Evolutionary conservation across 2,113 vertebrate species (phyloP), one percentile per base, ranked within the genome.

Genomic region (Lampris megalopsis): DNA sequence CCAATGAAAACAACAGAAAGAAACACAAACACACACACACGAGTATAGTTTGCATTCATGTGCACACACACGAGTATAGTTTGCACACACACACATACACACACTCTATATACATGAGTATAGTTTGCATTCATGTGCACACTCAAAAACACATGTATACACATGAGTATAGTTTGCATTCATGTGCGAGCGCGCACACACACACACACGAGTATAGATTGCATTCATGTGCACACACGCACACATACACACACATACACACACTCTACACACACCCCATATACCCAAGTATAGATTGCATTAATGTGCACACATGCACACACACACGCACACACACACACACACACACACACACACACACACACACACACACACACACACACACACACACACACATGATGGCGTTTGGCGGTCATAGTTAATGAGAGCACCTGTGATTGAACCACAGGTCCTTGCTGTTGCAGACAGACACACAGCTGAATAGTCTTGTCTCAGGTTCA

Each of bases 391-490:
- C 68, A 63, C 56, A 48, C 57, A 42, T 71, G 35, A 62, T 70
- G 85, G 83, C 88, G 86, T 91, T 90, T 75, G 74, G 73, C 88
- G 88, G 90, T 91, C 88, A 80, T 5, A 75, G 84, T 81, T 91
- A 91, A 91, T 91, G 88, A 92, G 85, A 53, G 84, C 41, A 71
- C 60, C 61, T 91, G 74, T 90, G 89, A 93, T 90, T 82, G 85
- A 87, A 87, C 79, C 70, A 91, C 78, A 80, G 83, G 74, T 79
- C 77, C 74, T 73, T 75, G 77, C 71, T 83, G 85, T 91, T 83
- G 86, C 81, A 87, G 79, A 91, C 67, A 75, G 79, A 70, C 79
- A 91, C 82, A 88, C 85, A 83, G 65, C 74, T 75, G 84, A 80
- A 92, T 87, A 83, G 62, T 68, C 90, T 91, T 87, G 89, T 83